Percentiles rank a stretch among this genome's conserved stretches.
These are phyloP conservation scores for Tor tambroides DNA, from an alignment of 2,113 vertebrate genomes.

Conservation along the genomic window DNA sequence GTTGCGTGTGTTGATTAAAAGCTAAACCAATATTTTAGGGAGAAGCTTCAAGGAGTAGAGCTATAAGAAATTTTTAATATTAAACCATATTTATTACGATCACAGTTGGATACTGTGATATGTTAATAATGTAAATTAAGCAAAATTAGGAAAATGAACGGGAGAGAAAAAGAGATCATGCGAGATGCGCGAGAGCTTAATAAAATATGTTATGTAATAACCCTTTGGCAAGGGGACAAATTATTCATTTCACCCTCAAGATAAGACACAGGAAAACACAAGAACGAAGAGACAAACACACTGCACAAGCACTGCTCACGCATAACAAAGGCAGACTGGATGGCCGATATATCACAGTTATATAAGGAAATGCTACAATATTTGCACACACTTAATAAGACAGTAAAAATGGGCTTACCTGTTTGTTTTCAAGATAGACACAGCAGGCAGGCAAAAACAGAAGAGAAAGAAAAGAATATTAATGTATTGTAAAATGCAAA, in stretches of 20 bases:
- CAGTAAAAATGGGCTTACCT: constrained; percentile 28
- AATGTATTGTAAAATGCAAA: not conserved
- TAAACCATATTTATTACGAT: not conserved
- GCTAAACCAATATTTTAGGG: not conserved
- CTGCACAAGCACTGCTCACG: not conserved
- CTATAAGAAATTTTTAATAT: not conserved
- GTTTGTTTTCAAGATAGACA: constrained; percentile 7
- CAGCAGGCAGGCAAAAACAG: constrained; percentile 13
- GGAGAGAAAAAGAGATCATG: not conserved
- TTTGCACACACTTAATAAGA: constrained; percentile 2
- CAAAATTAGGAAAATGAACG: not conserved
- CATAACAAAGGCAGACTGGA: constrained; percentile 23
- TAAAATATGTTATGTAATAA: constrained; percentile 33
- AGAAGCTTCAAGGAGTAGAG: not conserved
- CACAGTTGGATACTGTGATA: not conserved
- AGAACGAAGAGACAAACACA: constrained; percentile 18
- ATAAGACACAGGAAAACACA: constrained; percentile 21
- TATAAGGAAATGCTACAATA: not conserved
- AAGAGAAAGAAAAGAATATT: not conserved
- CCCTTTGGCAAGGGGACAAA: constrained; percentile 23
- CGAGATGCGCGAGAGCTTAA: not conserved
- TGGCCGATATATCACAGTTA: constrained; percentile 10
- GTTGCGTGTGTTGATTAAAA: constrained; percentile 3
- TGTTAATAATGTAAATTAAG: constrained; percentile 2
- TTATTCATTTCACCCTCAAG: constrained; percentile 21